A percentile compares a stretch with the other conserved stretches of the same genome.
Evolutionary conservation across 1,140 invertebrate genomes (phyloP).

Genomic region (Listronotus bonariensis): DNA sequence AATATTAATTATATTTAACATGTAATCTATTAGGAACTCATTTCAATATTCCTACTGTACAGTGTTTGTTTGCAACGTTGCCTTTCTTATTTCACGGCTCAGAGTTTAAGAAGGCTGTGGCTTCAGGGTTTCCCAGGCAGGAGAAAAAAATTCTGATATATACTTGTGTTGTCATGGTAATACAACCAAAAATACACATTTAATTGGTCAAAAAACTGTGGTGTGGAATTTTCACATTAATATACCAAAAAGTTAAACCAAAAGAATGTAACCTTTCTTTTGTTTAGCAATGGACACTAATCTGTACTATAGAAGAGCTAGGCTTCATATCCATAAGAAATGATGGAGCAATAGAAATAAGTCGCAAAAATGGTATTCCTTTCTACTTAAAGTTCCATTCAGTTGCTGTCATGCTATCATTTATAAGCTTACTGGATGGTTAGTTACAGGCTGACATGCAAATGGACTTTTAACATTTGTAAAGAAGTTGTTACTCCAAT

Average conservation of each 20-base stretch:
- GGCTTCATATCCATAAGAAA: slow-evolving; percentile 75
- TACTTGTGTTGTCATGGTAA: too few relatives aligned
- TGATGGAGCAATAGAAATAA: slow-evolving; percentile 76
- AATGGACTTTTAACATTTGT: slow-evolving; percentile 90
- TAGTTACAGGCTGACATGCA: slow-evolving; percentile 85
- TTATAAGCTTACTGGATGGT: slow-evolving; percentile 82
- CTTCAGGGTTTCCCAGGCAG: too few relatives aligned
- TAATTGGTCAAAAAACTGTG: too few relatives aligned
- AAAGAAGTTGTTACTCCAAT: slow-evolving; percentile 77
- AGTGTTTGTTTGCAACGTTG: too few relatives aligned
- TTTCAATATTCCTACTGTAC: too few relatives aligned
- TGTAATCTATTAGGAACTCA: too few relatives aligned
- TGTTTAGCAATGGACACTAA: slow-evolving; percentile 66
- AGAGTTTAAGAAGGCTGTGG: too few relatives aligned
- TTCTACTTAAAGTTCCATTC: slow-evolving; percentile 72
- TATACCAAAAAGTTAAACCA: not conserved
- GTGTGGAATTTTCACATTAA: not conserved
- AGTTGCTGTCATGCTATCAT: slow-evolving; percentile 69
- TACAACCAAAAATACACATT: too few relatives aligned
- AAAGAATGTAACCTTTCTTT: not conserved
- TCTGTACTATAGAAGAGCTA: slow-evolving; percentile 82
- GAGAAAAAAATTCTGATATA: too few relatives aligned
- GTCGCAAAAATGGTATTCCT: slow-evolving; percentile 76
- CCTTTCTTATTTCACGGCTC: too few relatives aligned
- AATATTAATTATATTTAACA: too few relatives aligned